Evolutionary conservation across 2,797 vertebrate genomes (phyloP), one percentile per base, ranked within the genome.

Genomic region (Triplophysa yarkandensis): DNA sequence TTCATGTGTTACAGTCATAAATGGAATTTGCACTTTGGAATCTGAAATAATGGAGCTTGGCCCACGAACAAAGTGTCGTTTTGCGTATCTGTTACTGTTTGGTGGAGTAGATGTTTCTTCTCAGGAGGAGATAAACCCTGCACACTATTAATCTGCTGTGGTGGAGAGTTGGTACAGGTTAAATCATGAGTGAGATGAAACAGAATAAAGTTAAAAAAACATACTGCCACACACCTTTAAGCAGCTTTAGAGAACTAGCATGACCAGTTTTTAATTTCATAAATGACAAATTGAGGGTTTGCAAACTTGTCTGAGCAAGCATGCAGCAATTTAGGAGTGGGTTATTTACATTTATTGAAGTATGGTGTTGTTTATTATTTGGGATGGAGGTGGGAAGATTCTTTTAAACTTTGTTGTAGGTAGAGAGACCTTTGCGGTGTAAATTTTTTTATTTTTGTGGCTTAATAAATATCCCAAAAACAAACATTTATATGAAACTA

Each of bases 221-320:
- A 17, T 28, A 9, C 21, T 41, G 34, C 28, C 17, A 4, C 19
- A 21, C 11, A 44, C 4, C 41, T 34, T 71, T 52, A 11, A 39
- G 58, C 17, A 71, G 41, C 39, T 11, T 39, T 32, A 72, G 11
- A 34, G 25, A 64, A 63, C 60, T 27, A 41, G 46, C 46, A 63
- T 28, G 52, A 41, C 70, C 17, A 43, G 70, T 63, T 54, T 52
- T 1, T 43, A 27, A 36, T 30, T 30, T 30, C 54, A 28, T 19
- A 17, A 17, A 27, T 14, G 7, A 63, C 32, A 52, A 62, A 39
- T 52, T 19, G 6, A 16, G 58, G 44, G 39, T 63, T 41, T 52
- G 70, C 58, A 34, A 63, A 72, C 70, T 39, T 72, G 58, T 72
- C 32, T 21, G 44, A 72, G 46, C 58, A 63, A 72, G 46, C 58